Percentiles rank a stretch among this genome's conserved stretches.
These are phyloP conservation scores for Hymenopus coronatus DNA, from an alignment of 2,888 invertebrate genomes.

Conservation along the genomic window DNA sequence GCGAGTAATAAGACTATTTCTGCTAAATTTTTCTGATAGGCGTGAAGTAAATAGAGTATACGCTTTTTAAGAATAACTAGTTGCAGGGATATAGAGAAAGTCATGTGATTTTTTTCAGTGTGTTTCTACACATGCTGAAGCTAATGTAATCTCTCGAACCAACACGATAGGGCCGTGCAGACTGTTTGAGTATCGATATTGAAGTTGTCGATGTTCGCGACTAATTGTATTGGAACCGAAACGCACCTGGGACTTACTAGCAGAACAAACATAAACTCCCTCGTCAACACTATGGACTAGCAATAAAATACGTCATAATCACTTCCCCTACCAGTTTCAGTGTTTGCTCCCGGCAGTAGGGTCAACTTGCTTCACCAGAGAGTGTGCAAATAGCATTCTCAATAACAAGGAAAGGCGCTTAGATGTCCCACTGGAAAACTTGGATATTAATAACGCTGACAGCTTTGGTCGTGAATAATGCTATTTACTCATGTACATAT, in stretches of 20 bases:
- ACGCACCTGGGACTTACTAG: neutral
- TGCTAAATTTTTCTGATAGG: too few species aligned
- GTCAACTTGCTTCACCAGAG: neutral
- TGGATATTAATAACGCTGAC: neutral
- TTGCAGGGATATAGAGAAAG: too few species aligned
- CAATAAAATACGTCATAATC: neutral
- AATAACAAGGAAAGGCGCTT: neutral
- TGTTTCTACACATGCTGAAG: too few species aligned
- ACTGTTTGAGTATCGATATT: neutral
- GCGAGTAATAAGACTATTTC: too few species aligned
- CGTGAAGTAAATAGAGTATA: too few species aligned
- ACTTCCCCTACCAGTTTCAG: neutral
- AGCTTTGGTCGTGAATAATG: neutral
- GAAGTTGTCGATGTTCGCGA: neutral
- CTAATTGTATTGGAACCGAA: neutral
- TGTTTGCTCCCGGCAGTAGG: neutral
- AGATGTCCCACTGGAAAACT: neutral
- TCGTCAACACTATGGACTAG: neutral
- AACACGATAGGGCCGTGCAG: neutral
- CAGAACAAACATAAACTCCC: neutral
- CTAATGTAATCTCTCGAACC: neutral
- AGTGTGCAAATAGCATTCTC: neutral
- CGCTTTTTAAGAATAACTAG: too few species aligned
- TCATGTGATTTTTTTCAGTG: too few species aligned
- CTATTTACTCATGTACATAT: too few species aligned